These are phyloP conservation scores for Globodera ellingtonae DNA, from an alignment of 1,140 invertebrate genomes.

Conservation along the genomic window DNA sequence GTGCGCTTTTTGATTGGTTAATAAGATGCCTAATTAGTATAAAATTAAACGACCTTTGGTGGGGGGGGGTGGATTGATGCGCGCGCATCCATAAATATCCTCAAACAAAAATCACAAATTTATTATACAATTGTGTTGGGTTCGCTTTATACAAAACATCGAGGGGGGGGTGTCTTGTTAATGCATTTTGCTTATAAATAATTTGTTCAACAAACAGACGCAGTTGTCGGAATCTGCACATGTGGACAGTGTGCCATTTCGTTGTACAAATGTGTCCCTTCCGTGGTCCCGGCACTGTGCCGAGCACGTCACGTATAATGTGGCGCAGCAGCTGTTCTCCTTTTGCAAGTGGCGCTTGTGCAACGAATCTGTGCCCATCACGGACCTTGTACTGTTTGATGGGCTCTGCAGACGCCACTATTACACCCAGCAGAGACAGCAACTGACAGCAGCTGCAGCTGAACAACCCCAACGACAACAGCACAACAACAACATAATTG, in stretches of 20 bases:
- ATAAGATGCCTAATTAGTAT: no score
- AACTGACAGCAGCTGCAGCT: background rate
- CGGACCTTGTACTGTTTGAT: slow-evolving; percentile 38
- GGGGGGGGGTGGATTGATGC: no score
- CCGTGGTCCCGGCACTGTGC: slow-evolving; percentile 38
- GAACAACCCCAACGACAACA: background rate
- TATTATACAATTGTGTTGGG: background rate
- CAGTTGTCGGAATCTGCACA: background rate
- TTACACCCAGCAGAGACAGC: slow-evolving; percentile 18
- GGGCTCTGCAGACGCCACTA: slow-evolving; percentile 45
- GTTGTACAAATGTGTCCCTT: slow-evolving; percentile 42
- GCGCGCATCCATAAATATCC: background rate
- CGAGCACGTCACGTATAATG: slow-evolving; percentile 46
- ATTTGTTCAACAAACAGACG: slow-evolving; percentile 7
- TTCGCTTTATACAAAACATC: slow-evolving; percentile 13
- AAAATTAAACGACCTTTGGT: no score
- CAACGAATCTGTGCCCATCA: slow-evolving; percentile 24
- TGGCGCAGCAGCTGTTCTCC: slow-evolving; percentile 44
- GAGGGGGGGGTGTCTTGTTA: no score
- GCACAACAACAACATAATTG: background rate
- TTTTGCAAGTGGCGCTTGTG: slow-evolving; percentile 38
- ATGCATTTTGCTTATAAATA: background rate
- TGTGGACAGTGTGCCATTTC: background rate
- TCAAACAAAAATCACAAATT: background rate
- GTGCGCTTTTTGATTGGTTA: no score